Evolutionary conservation across 1,140 invertebrate genomes (phyloP), one percentile per base, ranked within the genome.

Genomic region (Zaprionus ornatus): DNA sequence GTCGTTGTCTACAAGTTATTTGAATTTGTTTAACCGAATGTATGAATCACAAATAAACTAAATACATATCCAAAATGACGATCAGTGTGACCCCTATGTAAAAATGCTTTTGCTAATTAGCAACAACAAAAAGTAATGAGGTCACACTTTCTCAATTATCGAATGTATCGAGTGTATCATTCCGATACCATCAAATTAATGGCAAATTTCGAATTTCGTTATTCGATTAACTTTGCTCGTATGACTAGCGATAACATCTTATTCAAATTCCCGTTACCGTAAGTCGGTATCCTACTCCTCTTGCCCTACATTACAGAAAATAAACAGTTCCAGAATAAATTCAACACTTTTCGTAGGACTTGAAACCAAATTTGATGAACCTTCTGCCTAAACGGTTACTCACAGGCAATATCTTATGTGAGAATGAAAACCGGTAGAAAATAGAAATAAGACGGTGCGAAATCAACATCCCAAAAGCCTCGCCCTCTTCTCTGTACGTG

Each of bases 1-100:
- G 32, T 57, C 15, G 50, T n/a, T 17, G 25, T 50, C 17, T 23
- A 29, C 57, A 13, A 27, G n/a, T 48, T 7, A 52, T 63, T 66
- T 42, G 52, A 45, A 59, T 71, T 68, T 59, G 42, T 64, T 75
- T 64, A 71, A 64, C 27, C 37, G 25, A 71, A 70, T 27, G 67
- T 71, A 75, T 75, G 73, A 75, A 75, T 75, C 73, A 75, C 73
- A 75, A 75, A 75, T 59, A 71, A 71, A 59, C 59, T 63, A 37
- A 75, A 71, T 71, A 45, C 60, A 71, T 50, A 50, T 75, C 67
- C 54, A 63, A 75, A 75, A 60, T 64, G 35, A 45, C 6, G 54
- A 54, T 15, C 67, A 75, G 45, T 75, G 73, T 71, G 60, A 32
- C 73, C 55, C 54, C 35, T 17, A n/a, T 12, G 29, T 6, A 32